phyloP scores from a whole-genome alignment of 2,888 invertebrate species.

The Platycheirus albimanus region DNA sequence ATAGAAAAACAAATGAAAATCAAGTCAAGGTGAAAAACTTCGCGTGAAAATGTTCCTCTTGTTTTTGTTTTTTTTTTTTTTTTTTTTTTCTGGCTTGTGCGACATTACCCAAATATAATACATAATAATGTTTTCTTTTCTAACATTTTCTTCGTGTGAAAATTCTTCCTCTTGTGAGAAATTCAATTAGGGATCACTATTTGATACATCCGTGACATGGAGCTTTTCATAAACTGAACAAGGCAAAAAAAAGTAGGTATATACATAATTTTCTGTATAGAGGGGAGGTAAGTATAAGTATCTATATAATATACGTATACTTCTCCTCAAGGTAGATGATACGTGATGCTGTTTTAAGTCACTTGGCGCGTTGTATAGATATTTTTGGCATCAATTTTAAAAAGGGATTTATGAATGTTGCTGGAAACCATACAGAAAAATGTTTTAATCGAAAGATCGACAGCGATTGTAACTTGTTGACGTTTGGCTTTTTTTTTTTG shows the following conservation, averaged over 20 bases:
- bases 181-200: conserved; percentile 63
- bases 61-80: neutral
- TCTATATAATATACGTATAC: too few species aligned
- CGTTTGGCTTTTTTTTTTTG: conserved; percentile 10
- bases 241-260: neutral
- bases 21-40: conserved; percentile 40
- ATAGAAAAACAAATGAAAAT: conserved; percentile 11
- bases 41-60: conserved; percentile 21
- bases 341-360: conserved; percentile 1
- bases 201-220: conserved; percentile 46
- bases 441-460: conserved; percentile 57
- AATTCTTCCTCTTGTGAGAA: conserved; percentile 19
- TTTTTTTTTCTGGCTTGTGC: conserved; percentile 5
- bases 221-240: conserved; percentile 35
- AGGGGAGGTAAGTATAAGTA: neutral
- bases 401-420: neutral
- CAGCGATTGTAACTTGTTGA: conserved; percentile 56
- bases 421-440: conserved; percentile 28
- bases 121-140: too few species aligned
- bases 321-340: neutral
- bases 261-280: neutral
- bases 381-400: conserved; percentile 59
- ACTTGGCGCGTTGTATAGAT: conserved; percentile 27
- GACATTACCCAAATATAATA: conserved; percentile 10
- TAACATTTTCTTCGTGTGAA: too few species aligned